Conservation (phyloP, 2,888 invertebrate genomes). For the Himalopsyche japonica region DNA sequence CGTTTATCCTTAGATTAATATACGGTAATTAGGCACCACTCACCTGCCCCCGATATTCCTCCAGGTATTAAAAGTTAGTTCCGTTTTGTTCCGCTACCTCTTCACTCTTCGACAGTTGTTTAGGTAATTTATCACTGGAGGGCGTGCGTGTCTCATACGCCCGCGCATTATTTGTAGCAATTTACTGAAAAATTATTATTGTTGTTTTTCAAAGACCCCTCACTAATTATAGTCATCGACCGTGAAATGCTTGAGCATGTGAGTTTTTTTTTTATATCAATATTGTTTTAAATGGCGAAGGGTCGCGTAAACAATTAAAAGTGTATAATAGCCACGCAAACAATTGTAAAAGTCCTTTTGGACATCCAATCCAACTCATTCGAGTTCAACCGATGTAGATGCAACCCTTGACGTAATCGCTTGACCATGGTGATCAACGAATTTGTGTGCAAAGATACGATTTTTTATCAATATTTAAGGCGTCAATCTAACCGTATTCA, state of each 20-base stretch:
- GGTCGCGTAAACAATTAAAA: not conserved
- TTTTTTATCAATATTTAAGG: too few relatives aligned
- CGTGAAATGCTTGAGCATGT: not conserved
- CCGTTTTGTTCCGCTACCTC: not conserved
- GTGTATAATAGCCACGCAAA: not conserved
- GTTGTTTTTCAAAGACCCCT: not conserved
- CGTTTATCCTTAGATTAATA: not conserved
- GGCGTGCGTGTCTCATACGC: not conserved
- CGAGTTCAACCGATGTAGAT: too few relatives aligned
- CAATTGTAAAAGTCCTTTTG: too few relatives aligned
- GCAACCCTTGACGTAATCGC: too few relatives aligned
- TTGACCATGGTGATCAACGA: too few relatives aligned
- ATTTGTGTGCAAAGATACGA: too few relatives aligned
- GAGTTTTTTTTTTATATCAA: not conserved
- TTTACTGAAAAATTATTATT: not conserved
- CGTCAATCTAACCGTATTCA: too few relatives aligned
- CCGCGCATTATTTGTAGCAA: slow-evolving; percentile 1
- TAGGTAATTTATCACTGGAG: not conserved
- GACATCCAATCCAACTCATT: too few relatives aligned
- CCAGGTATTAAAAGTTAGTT: not conserved
- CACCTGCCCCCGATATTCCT: not conserved
- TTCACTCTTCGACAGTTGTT: not conserved
- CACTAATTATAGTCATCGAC: not conserved
- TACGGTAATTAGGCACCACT: not conserved
- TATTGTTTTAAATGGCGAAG: not conserved